Conservation (phyloP, 2,888 invertebrate genomes). For the Seira musarum region DNA sequence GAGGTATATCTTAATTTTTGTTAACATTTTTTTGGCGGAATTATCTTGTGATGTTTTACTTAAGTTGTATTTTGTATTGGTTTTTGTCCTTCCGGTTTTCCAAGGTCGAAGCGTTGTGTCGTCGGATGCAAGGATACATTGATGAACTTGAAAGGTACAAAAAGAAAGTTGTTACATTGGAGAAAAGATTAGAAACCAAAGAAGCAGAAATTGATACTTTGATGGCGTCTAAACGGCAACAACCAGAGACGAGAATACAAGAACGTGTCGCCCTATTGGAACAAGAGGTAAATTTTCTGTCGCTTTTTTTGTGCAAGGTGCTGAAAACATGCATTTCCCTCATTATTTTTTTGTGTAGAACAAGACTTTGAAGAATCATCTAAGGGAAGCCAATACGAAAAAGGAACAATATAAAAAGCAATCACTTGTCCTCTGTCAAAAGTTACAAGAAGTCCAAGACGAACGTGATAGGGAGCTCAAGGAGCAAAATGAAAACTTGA, state of each 20-base stretch:
- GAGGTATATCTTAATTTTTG: conserved; percentile 41
- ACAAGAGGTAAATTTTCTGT: conserved; percentile 52
- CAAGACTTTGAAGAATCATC: conserved; percentile 40
- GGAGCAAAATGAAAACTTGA: conserved; percentile 62
- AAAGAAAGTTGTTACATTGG: conserved; percentile 47
- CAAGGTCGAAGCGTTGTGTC: conserved; percentile 44
- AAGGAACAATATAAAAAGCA: conserved; percentile 58
- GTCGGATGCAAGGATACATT: conserved; percentile 28
- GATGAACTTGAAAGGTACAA: conserved; percentile 54
- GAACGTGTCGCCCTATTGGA: conserved; percentile 52
- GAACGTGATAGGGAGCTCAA: conserved; percentile 57
- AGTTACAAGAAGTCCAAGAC: conserved; percentile 40
- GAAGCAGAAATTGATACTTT: conserved; percentile 58
- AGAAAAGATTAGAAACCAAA: conserved; percentile 58
- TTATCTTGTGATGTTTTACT: too few relatives aligned
- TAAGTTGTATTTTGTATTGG: too few relatives aligned
- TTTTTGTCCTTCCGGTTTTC: too few relatives aligned
- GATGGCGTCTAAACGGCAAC: conserved; percentile 29
- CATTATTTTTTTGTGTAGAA: conserved; percentile 41
- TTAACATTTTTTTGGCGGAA: too few relatives aligned
- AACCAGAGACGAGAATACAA: conserved; percentile 40
- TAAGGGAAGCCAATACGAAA: conserved; percentile 37
- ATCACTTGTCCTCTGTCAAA: conserved; percentile 40
- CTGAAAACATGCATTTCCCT: background rate
- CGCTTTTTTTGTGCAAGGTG: background rate